Evolutionary conservation across 2,113 vertebrate genomes (phyloP), one percentile per base, ranked within the genome.

Genomic region (Malurus melanocephalus): DNA sequence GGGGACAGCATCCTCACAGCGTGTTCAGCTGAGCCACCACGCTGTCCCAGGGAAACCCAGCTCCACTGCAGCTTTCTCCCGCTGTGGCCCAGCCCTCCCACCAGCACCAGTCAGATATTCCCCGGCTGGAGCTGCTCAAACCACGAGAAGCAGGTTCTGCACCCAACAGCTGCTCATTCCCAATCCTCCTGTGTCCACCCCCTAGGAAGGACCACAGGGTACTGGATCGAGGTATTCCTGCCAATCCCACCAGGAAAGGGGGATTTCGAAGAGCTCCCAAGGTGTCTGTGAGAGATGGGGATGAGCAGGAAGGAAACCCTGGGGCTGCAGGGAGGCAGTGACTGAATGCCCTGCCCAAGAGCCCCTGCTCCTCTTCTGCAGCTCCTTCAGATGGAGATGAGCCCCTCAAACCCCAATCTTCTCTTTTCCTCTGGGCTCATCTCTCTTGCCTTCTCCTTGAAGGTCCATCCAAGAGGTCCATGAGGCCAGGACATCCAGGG

Each of bases 121-220:
- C n/a, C 72, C 0, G 0, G 35, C 27, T 4, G 0, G 6, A 19
- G 40, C 51, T 80, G 53, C 22, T 55, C 13, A 3, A 62, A 35
- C 28, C 35, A 40, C 33, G 53, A 67, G 64, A 77, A 78, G 40
- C 52, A 72, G 79, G 16, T 46, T 66, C 79, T 51, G 32, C 35
- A 40, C 21, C 21, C 55, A 71, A 4, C 4, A 28, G 66, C 42
- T 51, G 28, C 42, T 81, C 49, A 49, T 62, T 60, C 59, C 20
- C 53, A 33, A 0, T 46, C 13, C 43, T 90, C 13, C 17, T 24
- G 4, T 3, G 13, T 53, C 17, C 24, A 15, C 13, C 43, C 32
- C 13, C 33, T 78, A 43, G 42, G 72, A 20, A 46, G 7, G 16
- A 16, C 32, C 1, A 0, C 4, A 38, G 8, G 16, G 32, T 83